Evolutionary conservation across 2,888 invertebrate species (phyloP), one percentile per base, ranked within the genome.

Genomic region (Eulithis prunata): DNA sequence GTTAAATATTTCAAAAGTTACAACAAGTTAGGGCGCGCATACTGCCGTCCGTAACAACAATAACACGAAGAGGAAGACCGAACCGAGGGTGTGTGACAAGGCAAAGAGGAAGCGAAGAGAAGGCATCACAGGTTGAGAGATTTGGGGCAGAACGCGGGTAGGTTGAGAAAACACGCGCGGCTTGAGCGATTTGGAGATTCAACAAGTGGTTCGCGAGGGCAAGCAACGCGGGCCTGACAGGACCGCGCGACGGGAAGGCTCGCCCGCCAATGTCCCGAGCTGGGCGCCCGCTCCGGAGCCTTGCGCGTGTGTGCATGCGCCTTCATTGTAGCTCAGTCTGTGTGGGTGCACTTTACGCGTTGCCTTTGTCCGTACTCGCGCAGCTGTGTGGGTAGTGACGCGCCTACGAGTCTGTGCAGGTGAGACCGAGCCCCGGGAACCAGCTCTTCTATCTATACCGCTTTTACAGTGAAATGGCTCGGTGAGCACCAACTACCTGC

Each of bases 1-100:
- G 90, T 87, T 88, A 91, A 89, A 91, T 86, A 88, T 89, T 82
- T 89, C 84, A 86, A 91, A 90, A 91, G 88, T 88, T 90, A 85
- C 85, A 90, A 91, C 90, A 89, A 88, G 84, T 86, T 81, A 80
- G 61, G 82, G 83, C 78, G 78, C 78, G 80, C 79, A 78, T 74
- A 82, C 78, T 41, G 84, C 82, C 81, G 85, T 87, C 83, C 86
- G 82, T 87, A 88, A 86, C 83, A 89, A 85, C 80, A 90, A 87
- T 81, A 90, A 86, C 87, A 86, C 84, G 76, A 80, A 78, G 62
- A 84, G 86, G 86, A 88, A 89, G 87, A 90, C 86, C 63, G 83
- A 85, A 83, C 77, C 73, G 84, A 85, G 84, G 79, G 79, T 84
- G 83, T 79, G 76, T 68, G 78, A 75, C 71, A 87, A 89, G 86